These are phyloP conservation scores for Petroica traversi DNA, from an alignment of 2,113 vertebrate species.

Conservation along the genomic window DNA sequence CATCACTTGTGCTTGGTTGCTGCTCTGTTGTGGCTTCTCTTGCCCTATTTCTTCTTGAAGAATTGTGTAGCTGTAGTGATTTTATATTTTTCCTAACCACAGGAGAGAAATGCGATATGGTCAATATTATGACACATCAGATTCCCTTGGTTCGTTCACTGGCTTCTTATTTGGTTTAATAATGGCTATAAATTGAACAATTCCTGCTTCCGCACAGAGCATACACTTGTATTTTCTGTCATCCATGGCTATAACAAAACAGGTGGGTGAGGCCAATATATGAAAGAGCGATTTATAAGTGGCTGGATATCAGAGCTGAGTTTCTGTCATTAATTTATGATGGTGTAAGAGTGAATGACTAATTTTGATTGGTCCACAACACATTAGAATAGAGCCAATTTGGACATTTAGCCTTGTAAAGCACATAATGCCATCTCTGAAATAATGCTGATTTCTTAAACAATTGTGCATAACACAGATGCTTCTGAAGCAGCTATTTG, in stretches of 20 bases:
- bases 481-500: not conserved
- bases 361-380: not conserved
- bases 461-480: accelerated
- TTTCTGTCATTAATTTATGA: not conserved
- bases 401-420: not conserved
- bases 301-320: not conserved
- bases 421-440: not conserved
- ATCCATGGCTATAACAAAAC: not conserved
- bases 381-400: not conserved
- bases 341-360: not conserved
- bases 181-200: not conserved
- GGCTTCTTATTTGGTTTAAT: not conserved
- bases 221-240: not conserved
- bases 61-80: not conserved
- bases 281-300: not conserved
- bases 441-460: not conserved
- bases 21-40: not conserved
- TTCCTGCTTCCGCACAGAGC: not conserved
- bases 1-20: not conserved
- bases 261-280: not conserved
- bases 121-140: accelerated
- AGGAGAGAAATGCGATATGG: accelerated
- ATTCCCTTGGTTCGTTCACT: not conserved
- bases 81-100: not conserved
- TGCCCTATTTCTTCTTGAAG: not conserved